phyloP scores from a whole-genome alignment of 2,113 vertebrate genomes.

The Siniperca knerii region DNA sequence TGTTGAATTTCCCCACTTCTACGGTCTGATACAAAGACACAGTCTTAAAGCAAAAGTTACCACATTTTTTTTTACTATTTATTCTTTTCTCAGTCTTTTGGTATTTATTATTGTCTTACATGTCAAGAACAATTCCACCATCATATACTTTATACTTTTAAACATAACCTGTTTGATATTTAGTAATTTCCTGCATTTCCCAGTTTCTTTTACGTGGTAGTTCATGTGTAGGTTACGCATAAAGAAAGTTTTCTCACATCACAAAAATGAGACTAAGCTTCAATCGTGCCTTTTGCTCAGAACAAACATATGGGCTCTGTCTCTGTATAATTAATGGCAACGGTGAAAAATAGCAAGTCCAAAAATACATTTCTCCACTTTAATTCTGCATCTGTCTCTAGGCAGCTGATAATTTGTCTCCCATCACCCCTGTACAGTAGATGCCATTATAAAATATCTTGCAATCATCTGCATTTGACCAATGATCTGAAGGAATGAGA shows the following conservation, averaged over 20 bases:
- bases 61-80: neutral
- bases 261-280: neutral
- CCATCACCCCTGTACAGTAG: neutral
- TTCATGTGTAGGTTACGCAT: neutral
- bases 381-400: neutral
- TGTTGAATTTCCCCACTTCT: neutral
- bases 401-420: neutral
- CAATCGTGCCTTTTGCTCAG: neutral
- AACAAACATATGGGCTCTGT: neutral
- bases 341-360: neutral
- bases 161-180: neutral
- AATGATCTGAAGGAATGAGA: neutral
- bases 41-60: neutral
- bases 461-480: neutral
- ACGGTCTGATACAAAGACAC: too few species aligned
- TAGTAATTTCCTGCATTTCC: neutral
- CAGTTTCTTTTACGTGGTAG: neutral
- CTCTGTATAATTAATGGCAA: neutral
- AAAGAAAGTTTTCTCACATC: neutral
- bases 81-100: too few species aligned
- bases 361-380: neutral
- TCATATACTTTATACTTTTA: too few species aligned
- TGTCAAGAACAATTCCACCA: too few species aligned
- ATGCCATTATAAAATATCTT: neutral
- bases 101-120: too few species aligned